phyloP scores from a whole-genome alignment of 2,113 vertebrate species.

The Salvator merianae region DNA sequence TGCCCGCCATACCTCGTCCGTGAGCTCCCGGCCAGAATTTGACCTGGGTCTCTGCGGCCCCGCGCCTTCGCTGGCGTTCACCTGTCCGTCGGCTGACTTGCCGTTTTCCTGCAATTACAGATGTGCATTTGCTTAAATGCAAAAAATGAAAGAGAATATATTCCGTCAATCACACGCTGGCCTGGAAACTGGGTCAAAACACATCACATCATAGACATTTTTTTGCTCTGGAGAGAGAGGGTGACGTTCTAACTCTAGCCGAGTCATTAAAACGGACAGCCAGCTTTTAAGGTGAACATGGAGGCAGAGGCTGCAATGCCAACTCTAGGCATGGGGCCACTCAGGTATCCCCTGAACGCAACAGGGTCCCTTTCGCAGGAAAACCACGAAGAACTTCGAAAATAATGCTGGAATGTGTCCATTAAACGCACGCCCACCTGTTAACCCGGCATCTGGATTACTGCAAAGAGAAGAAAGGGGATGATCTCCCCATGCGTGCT shows the following conservation, averaged over 20 bases:
- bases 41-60: slow-evolving; percentile 95
- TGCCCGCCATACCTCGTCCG: slow-evolving; percentile 86
- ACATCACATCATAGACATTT: background rate
- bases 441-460: background rate
- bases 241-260: no score
- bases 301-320: no score
- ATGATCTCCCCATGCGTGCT: background rate
- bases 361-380: background rate
- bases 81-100: slow-evolving; percentile 81
- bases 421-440: background rate
- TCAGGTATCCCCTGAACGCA: background rate
- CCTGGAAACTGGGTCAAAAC: background rate
- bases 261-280: background rate
- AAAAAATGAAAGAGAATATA: background rate
- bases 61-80: slow-evolving; percentile 76
- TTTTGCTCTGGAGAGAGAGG: no score
- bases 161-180: background rate
- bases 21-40: slow-evolving; percentile 95
- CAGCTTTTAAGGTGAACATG: background rate
- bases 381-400: background rate
- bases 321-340: no score
- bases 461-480: background rate
- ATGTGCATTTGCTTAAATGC: background rate
- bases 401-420: background rate
- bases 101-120: slow-evolving; percentile 87